Evolutionary conservation across 2,113 vertebrate species (phyloP), one percentile per base, ranked within the genome.

Genomic region (Lathamus discolor): DNA sequence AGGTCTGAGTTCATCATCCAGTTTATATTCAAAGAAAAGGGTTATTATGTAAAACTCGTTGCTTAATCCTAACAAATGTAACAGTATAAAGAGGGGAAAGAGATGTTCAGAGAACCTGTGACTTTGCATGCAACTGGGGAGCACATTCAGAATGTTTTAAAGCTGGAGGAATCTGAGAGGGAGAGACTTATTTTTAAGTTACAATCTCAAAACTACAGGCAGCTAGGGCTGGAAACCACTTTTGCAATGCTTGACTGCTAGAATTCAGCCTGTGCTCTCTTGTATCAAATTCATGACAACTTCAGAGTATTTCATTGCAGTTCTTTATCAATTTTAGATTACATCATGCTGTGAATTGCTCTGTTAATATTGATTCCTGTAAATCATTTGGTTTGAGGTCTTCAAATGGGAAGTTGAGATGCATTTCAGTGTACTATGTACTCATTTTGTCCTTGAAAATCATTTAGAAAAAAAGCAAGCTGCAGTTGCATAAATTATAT

Each of bases 291-390:
- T 92, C 37, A 43, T 27, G 63, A 77, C 78, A 95, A 46, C 25
- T 80, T 75, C 66, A 81, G 27, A n/a, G 67, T 87, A 89, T 89
- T 95, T 89, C 70, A 76, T 6, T 76, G 72, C 67, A 74, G 70
- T 92, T 90, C 74, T 87, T 76, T 73, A 91, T 79, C 78, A 79
- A 54, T 70, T 92, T 90, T 85, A 89, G 88, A 94, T 93, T 89
- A 87, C 88, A 84, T 92, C 93, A 94, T 80, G 13, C 77, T 87
- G 39, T 74, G 81, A 95, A 79, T 82, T 92, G 57, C 70, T 86
- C 87, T 95, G 70, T 91, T 96, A 69, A 90, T 86, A 91, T 46
- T 85, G 96, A 95, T 93, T 67, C 78, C 82, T 91, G 43, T 89
- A 95, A 91, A 92, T 89, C 57, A 66, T 89, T 94, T 85, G 66